phyloP scores from a whole-genome alignment of 1,140 invertebrate genomes.

The Cotesia chilonis region DNA sequence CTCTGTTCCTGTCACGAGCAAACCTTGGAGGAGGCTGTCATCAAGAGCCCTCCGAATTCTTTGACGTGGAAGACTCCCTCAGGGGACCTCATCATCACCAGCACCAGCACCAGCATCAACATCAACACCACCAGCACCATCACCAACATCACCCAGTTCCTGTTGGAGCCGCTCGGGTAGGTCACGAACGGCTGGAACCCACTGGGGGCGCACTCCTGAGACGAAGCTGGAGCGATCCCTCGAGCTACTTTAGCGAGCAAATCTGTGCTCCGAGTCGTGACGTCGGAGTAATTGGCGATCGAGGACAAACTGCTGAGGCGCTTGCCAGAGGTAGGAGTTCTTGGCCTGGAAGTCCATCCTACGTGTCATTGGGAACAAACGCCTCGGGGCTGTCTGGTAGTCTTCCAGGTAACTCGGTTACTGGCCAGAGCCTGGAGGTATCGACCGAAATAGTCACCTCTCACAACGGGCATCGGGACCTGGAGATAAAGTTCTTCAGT shows the following conservation, averaged over 20 bases:
- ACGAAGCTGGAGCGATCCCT: conserved; percentile 73
- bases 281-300: conserved; percentile 67
- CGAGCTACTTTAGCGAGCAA: conserved; percentile 58
- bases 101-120: conserved; percentile 47
- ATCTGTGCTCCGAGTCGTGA: conserved; percentile 57
- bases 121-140: conserved; percentile 47
- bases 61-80: conserved; percentile 26
- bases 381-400: conserved; percentile 27
- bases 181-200: conserved; percentile 45
- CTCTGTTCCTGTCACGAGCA: conserved; percentile 53
- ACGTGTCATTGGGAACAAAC: conserved; percentile 27
- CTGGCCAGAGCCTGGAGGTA: conserved; percentile 69
- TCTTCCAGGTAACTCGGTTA: conserved; percentile 29
- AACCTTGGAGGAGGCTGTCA: conserved; percentile 37
- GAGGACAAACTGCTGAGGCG: conserved; percentile 53
- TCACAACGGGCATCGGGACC: conserved; percentile 77
- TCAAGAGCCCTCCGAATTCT: conserved; percentile 44
- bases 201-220: conserved; percentile 62
- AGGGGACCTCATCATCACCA: conserved; percentile 35
- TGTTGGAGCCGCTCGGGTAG: conserved; percentile 57
- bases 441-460: conserved; percentile 82
- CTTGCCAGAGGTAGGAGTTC: conserved; percentile 38
- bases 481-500: conserved; percentile 81
- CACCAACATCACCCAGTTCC: conserved; percentile 60
- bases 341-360: conserved; percentile 37